Percentiles rank a stretch among this genome's conserved stretches.
phyloP scores from a whole-genome alignment of 1,140 invertebrate genomes.

The Tribolium castaneum region DNA sequence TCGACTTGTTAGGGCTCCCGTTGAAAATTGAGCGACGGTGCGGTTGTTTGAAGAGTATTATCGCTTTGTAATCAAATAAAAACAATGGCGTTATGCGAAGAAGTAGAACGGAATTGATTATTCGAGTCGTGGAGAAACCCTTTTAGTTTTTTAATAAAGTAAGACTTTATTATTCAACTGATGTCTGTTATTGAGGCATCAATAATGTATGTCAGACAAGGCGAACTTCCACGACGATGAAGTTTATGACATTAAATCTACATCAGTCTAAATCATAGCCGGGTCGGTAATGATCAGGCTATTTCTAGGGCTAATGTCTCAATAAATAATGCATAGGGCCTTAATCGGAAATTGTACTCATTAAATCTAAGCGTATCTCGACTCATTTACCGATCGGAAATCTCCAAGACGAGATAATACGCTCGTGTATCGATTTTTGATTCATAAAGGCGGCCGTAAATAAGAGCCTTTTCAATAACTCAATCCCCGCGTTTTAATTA shows the following conservation, averaged over 20 bases:
- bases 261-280: slow-evolving; percentile 48
- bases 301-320: slow-evolving; percentile 53
- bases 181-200: slow-evolving; percentile 42
- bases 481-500: slow-evolving; percentile 12
- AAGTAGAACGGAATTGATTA: slow-evolving; percentile 30
- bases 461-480: slow-evolving; percentile 15
- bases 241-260: slow-evolving; percentile 52
- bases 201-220: slow-evolving; percentile 45
- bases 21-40: not conserved
- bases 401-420: slow-evolving; percentile 11
- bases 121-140: slow-evolving; percentile 29
- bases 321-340: slow-evolving; percentile 53
- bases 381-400: slow-evolving; percentile 17
- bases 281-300: slow-evolving; percentile 51
- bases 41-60: slow-evolving; percentile 12
- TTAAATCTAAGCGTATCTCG: slow-evolving; percentile 54
- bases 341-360: slow-evolving; percentile 57
- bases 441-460: not conserved
- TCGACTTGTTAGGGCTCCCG: no score
- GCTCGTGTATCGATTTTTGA: slow-evolving; percentile 1
- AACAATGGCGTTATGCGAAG: slow-evolving; percentile 4
- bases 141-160: slow-evolving; percentile 40
- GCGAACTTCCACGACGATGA: slow-evolving; percentile 44
- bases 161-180: slow-evolving; percentile 42
- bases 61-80: slow-evolving; percentile 17